Base-by-base conservation (phyloP, 2,113 vertebrate species). In the Poeciliopsis occidentalis region DNA sequence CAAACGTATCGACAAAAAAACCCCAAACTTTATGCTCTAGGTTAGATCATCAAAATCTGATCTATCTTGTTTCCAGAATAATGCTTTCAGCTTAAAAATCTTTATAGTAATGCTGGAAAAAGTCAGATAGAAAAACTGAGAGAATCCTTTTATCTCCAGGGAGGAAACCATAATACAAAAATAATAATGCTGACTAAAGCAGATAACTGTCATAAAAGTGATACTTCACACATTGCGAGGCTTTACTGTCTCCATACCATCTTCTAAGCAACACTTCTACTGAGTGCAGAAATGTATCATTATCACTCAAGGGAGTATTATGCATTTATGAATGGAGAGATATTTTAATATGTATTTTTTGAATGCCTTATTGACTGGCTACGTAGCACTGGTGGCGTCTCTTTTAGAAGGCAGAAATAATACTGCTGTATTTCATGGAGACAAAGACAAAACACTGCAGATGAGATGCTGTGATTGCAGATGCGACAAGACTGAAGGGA, bases 391-490 rank as follows among this genome's bases (percentile, higher is more conserved):
- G 22, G 8, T 57, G 8, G 6, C 39, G n/a, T 39, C 12, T 15
- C 30, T 73, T 44, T 24, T 10, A 81, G 65, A 84, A 81, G 31
- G 68, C 63, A 84, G 64, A 84, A 89, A 83, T 67, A 81, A 72
- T 84, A 67, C 63, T 19, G 66, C 68, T 80, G 57, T 81, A 69
- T 72, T 85, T 79, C 34, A 32, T 67, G 63, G 39, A 57, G 17
- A 75, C 82, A 64, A 51, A 81, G 51, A 66, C 65, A 78, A 44
- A 82, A 85, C 79, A 60, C 71, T 85, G 70, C 79, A 78, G 71
- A 69, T 81, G 76, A 84, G 79, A 81, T 67, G 80, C 80, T 83
- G 77, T 64, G 71, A 80, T 67, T 64, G 60, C 75, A 31, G 63
- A 63, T 66, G 75, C 60, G 32, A 75, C 68, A 66, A 57, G 57